phyloP scores from a whole-genome alignment of 2,888 invertebrate species.

The Dryocosmus kuriphilus region DNA sequence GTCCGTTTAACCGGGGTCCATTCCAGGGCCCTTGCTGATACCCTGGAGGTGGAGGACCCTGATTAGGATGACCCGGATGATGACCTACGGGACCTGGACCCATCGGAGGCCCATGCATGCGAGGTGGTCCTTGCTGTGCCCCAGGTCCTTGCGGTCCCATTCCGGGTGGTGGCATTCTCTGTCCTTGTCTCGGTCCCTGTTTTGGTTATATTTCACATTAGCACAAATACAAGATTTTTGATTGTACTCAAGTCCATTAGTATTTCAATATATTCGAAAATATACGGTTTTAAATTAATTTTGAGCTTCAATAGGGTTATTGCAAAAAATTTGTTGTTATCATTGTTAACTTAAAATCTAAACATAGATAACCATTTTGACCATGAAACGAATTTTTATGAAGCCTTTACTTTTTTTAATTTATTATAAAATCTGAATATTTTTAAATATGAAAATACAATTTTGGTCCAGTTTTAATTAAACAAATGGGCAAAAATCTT shows the following conservation, averaged over 20 bases:
- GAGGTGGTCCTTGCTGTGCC: conserved; percentile 75
- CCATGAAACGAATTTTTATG: too few species aligned
- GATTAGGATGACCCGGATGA: conserved; percentile 79
- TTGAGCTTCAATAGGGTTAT: too few species aligned
- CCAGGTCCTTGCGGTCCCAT: conserved; percentile 79
- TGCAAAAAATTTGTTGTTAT: too few species aligned
- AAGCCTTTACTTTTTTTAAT: too few species aligned
- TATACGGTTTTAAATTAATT: too few species aligned
- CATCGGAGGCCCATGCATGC: conserved; percentile 79
- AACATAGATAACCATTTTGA: too few species aligned
- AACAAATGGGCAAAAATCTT: too few species aligned
- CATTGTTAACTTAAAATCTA: too few species aligned
- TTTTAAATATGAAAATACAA: too few species aligned
- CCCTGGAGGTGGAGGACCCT: conserved; percentile 80
- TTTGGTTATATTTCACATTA: not conserved
- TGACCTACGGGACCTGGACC: conserved; percentile 81
- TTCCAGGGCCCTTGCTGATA: conserved; percentile 83
- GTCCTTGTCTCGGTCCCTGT: conserved; percentile 74
- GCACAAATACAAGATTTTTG: not conserved
- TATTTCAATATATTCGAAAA: too few species aligned
- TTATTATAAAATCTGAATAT: too few species aligned
- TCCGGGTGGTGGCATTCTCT: conserved; percentile 78
- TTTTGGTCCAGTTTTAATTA: too few species aligned
- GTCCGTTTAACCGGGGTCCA: conserved; percentile 80
- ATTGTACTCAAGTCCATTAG: not conserved